A percentile compares a stretch with the other conserved stretches of the same genome.
Evolutionary conservation across 2,888 invertebrate species (phyloP).

Genomic region (Dynastes grantii): DNA sequence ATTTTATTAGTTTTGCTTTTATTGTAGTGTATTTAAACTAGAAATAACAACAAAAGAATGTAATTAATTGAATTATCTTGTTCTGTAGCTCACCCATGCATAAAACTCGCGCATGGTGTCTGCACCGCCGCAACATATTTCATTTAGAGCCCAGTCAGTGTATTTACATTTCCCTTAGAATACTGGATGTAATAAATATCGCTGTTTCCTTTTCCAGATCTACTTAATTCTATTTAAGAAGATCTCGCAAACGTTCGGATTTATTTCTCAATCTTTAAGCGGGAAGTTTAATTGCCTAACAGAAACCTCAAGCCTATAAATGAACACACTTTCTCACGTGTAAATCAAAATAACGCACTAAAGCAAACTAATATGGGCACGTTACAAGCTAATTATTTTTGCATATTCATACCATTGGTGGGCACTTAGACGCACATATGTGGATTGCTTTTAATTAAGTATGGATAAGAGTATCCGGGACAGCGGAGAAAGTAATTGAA

Average conservation of each 20-base stretch:
- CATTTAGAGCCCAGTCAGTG: too few relatives aligned
- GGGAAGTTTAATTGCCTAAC: constrained; percentile 6
- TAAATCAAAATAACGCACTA: constrained; percentile 19
- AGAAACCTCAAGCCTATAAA: background rate
- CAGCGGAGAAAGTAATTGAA: constrained; percentile 30
- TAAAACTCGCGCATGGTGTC: too few relatives aligned
- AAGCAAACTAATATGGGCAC: background rate
- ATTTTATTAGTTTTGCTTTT: too few relatives aligned
- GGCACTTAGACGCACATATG: background rate
- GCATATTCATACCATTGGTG: background rate
- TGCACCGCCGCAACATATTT: too few relatives aligned
- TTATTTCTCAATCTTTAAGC: constrained; percentile 14
- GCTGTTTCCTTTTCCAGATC: constrained; percentile 13
- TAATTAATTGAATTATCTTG: too few relatives aligned
- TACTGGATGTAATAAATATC: constrained; percentile 4
- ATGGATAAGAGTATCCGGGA: constrained; percentile 14
- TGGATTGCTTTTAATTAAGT: constrained; percentile 4
- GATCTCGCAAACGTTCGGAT: background rate
- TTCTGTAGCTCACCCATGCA: too few relatives aligned
- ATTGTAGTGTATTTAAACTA: too few relatives aligned
- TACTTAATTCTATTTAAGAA: constrained; percentile 13
- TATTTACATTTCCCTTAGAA: too few relatives aligned
- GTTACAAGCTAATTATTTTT: constrained; percentile 8
- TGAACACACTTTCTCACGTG: constrained; percentile 4
- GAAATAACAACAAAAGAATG: too few relatives aligned